Percentiles rank a stretch among this genome's conserved stretches.
Evolutionary conservation across 2,888 invertebrate genomes (phyloP).

Genomic region (Prenolepis imparis): DNA sequence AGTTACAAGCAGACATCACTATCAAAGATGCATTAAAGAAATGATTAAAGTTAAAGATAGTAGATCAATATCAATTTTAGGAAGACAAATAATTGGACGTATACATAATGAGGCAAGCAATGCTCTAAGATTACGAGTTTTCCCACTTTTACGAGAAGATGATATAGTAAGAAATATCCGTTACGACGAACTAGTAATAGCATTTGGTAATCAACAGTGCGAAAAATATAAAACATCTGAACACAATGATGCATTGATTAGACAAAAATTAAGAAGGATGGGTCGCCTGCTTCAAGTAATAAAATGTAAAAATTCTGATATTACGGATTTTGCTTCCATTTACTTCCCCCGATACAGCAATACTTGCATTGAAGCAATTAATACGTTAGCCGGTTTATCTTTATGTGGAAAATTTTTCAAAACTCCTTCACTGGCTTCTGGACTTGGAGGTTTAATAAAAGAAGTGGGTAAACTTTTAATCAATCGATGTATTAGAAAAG

Average conservation of each 20-base stretch:
- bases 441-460: background rate
- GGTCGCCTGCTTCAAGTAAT: background rate
- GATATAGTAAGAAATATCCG: background rate
- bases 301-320: background rate
- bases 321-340: background rate
- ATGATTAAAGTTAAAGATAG: background rate
- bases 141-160: background rate
- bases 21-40: background rate
- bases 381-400: background rate
- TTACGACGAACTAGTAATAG: background rate
- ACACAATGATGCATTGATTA: background rate
- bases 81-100: background rate
- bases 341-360: background rate
- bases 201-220: background rate
- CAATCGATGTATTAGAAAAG: no score
- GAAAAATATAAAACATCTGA: constrained; percentile 11
- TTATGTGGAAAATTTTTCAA: constrained; percentile 9
- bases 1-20: constrained; percentile 9
- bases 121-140: background rate
- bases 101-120: background rate
- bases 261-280: background rate
- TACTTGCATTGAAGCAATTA: constrained; percentile 4
- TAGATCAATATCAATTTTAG: background rate
- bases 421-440: background rate
- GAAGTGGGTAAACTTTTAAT: no score